Percentiles rank a stretch among this genome's conserved stretches.
These are phyloP conservation scores for Chrysomallon squamiferum DNA, from an alignment of 1,140 invertebrate genomes.

Conservation along the genomic window DNA sequence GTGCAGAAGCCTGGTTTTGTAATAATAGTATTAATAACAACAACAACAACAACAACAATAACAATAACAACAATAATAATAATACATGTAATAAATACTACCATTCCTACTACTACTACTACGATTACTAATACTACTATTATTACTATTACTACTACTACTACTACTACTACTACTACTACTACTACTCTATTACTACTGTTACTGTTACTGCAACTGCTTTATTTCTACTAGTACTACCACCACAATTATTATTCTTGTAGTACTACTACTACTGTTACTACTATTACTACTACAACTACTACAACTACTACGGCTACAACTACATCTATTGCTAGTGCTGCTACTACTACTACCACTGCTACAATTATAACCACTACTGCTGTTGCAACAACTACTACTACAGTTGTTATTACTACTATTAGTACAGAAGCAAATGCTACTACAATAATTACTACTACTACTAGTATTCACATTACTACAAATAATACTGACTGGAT, in stretches of 20 bases:
- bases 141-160: neutral
- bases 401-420: constrained; percentile 6
- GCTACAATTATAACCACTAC: constrained; percentile 11
- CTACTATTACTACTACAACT: constrained; percentile 19
- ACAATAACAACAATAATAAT: too few relatives aligned
- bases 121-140: neutral
- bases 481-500: neutral
- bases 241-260: constrained; percentile 5
- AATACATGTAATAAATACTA: too few relatives aligned
- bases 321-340: constrained; percentile 4
- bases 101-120: constrained; percentile 15
- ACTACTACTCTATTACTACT: constrained; percentile 7
- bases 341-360: neutral
- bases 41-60: too few relatives aligned
- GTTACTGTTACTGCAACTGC: constrained; percentile 9
- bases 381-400: constrained; percentile 14
- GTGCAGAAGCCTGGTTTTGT: too few relatives aligned
- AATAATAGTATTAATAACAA: too few relatives aligned
- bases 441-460: constrained; percentile 3
- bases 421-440: neutral
- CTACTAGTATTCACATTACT: constrained; percentile 7
- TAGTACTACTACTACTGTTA: constrained; percentile 15
- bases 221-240: constrained; percentile 14
- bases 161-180: constrained; percentile 13
- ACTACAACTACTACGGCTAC: constrained; percentile 15